Base-by-base conservation (phyloP, 2,113 vertebrate genomes). In the human (Homo sapiens) region DNA sequence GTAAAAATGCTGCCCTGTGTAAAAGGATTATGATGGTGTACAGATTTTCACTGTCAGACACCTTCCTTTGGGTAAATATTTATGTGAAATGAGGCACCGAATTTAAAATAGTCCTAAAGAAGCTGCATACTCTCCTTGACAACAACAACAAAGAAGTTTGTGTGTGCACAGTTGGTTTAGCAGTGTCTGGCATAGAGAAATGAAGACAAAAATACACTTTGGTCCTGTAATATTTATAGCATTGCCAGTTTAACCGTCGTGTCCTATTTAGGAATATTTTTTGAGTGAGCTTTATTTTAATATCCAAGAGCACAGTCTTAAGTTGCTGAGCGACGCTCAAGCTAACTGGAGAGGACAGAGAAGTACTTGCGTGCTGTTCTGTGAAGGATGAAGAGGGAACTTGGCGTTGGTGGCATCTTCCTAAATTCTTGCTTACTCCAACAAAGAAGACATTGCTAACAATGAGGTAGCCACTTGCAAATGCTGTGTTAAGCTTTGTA, bases 211-310 rank as follows among this genome's bases (percentile, higher is more conserved):
- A 98, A 98, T 97, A 98, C 18, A 83, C 84, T 96, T 80, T n/a
- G 0, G 85, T 40, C 91, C 83, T 95, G 95, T 89, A 95, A 38
- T 86, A 97, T 92, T 89, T 98, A 97, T 97, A 97, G 96, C 90
- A 38, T 40, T 93, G 97, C 73, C n/a, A 6, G 82, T 55, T 61
- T 43, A 97, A 95, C 78, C 23, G 50, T 93, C 50, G 93, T 98
- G 93, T 94, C 98, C 98, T 98, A 97, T 98, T 98, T 98, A 98
- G 98, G 98, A 98, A 97, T 38, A 83, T 89, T 96, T 97, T 93
- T 55, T 84, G 97, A 96, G 90, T 88, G 94, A 98, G 96, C 95
- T 97, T 94, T 61, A 64, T 95, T 97, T 97, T 96, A 32, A 66
- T 0, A 0, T 96, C 57, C 92, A 95, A 88, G 14, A 96, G 45